Percentiles rank a stretch among this genome's conserved stretches.
These are phyloP conservation scores for Crypturellus undulatus DNA, from an alignment of 2,113 vertebrate species.

Conservation along the genomic window DNA sequence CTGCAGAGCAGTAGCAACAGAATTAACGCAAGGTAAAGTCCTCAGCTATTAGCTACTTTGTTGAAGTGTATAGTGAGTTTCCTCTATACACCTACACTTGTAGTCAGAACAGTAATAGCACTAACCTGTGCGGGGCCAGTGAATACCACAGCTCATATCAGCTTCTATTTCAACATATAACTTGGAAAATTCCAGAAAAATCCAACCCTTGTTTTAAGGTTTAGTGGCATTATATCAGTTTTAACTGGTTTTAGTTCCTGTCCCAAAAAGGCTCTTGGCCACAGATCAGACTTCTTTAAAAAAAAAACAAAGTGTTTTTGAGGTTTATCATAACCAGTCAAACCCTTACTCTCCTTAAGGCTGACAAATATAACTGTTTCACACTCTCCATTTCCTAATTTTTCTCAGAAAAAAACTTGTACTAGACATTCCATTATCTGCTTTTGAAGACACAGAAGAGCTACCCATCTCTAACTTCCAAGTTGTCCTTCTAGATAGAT, in stretches of 20 bases:
- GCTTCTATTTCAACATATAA: neutral
- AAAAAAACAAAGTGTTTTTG: neutral
- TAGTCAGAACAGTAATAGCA: neutral
- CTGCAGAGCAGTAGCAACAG: neutral
- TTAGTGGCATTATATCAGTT: neutral
- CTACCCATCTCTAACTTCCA: neutral
- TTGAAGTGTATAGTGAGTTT: neutral
- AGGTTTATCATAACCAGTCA: neutral
- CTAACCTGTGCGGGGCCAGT: neutral
- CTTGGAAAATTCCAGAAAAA: neutral
- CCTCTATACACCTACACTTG: fast-evolving
- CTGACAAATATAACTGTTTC: fast-evolving
- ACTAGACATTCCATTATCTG: neutral
- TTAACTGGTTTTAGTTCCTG: neutral
- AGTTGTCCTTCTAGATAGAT: neutral
- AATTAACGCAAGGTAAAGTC: neutral
- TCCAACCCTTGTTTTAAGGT: neutral
- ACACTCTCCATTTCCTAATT: neutral
- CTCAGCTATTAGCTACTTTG: neutral
- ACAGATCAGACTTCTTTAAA: neutral
- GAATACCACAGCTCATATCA: neutral
- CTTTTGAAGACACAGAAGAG: neutral
- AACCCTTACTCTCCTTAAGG: neutral
- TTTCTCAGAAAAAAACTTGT: neutral
- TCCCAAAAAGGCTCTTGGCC: neutral